Evolutionary conservation across 2,113 vertebrate species (phyloP), one percentile per base, ranked within the genome.

Genomic region (Seriola quinqueradiata): DNA sequence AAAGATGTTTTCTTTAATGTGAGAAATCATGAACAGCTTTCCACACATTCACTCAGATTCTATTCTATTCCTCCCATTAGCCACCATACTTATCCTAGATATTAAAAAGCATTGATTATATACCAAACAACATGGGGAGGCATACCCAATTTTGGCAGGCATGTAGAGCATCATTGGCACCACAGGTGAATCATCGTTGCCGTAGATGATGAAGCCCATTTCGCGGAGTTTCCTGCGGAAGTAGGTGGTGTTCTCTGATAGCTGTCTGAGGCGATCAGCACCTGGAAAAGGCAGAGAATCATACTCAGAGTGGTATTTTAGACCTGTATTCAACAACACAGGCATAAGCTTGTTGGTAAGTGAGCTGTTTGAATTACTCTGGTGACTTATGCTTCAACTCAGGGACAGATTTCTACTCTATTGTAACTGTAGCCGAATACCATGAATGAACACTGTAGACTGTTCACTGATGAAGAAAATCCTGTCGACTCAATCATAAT

Each of bases 161-260:
- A 99, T 99, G 87, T 99, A 99, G 32, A 99, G 95, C 98, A 99
- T 99, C 89, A 99, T 88, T 84, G 98, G 98, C 58, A 99, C 96
- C 46, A 99, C 96, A 0, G 98, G 98, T 0, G 98, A 99, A 85
- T 99, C 96, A 55, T 97, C 95, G 82, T 99, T 99, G 78, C 98
- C 98, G 32, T 99, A 99, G 92, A 97, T 98, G 85, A 99, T 99
- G 90, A 99, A 97, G 75, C 98, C 98, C 96, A 97, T 96, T 55
- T 97, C 95, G 4, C 95, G 94, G 78, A 99, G 96, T 82, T 95
- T 95, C 72, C 96, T 96, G 81, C 98, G 96, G 93, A 99, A 99
- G 83, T 98, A 99, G 25, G 87, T 95, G 0, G 97, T 98, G 90
- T 99, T 99, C 73, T 97, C 96, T 4, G 97, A 97, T 64, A 99